Conservation (phyloP, 2,888 invertebrate genomes). For the Stenodera caucasica region DNA sequence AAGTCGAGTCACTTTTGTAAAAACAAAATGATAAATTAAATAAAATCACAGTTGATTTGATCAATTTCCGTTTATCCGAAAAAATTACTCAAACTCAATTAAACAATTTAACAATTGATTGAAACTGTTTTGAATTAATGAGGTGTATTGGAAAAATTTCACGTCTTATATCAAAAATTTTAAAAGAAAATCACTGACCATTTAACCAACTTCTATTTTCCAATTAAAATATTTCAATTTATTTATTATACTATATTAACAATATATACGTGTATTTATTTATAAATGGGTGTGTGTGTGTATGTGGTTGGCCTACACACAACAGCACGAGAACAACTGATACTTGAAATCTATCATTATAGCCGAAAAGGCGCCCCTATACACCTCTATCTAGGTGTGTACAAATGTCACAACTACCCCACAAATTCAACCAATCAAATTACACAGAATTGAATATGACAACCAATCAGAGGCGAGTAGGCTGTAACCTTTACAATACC, state of each 20-base stretch:
- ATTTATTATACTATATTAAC: too few species aligned
- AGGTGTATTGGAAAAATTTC: too few species aligned
- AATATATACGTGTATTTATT: not conserved
- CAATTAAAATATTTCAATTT: too few species aligned
- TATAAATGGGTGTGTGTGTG: not conserved
- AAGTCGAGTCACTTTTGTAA: not conserved
- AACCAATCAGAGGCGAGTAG: slow-evolving; percentile 35
- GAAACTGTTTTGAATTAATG: slow-evolving; percentile 44
- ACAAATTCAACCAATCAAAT: slow-evolving; percentile 31
- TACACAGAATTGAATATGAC: slow-evolving; percentile 7
- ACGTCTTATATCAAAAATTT: not conserved
- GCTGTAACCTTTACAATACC: not conserved
- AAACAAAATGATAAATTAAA: not conserved
- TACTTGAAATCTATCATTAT: slow-evolving; percentile 47
- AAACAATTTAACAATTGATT: slow-evolving; percentile 47
- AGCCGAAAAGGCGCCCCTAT: slow-evolving; percentile 37
- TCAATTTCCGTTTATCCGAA: slow-evolving; percentile 2
- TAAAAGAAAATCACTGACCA: not conserved
- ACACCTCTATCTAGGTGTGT: slow-evolving; percentile 53
- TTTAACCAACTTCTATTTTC: not conserved
- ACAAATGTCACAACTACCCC: slow-evolving; percentile 45
- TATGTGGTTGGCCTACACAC: slow-evolving; percentile 1
- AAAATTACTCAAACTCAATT: slow-evolving; percentile 47
- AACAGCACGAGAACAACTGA: slow-evolving; percentile 44
- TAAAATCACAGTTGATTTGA: slow-evolving; percentile 5